These are phyloP conservation scores for Peromyscus californicus DNA, from an alignment of 2,113 vertebrate genomes.

Conservation along the genomic window DNA sequence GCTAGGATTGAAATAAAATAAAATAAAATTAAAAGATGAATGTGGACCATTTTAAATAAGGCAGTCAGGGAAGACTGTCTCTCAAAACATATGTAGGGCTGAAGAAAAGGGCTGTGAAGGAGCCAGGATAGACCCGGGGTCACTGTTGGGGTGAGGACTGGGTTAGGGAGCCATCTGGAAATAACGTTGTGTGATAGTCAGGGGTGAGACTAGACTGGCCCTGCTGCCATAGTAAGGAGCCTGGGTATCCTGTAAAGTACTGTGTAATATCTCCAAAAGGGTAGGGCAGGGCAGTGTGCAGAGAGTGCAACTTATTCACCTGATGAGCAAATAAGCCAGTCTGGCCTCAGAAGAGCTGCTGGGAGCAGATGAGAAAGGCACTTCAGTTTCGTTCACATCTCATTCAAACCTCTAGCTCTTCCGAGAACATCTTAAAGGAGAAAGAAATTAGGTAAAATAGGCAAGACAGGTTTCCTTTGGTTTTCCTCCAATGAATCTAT, in stretches of 20 bases:
- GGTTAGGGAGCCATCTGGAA: neutral
- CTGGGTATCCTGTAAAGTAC: neutral
- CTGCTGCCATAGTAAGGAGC: neutral
- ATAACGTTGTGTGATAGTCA: neutral
- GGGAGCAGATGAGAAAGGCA: neutral
- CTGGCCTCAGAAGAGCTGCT: neutral
- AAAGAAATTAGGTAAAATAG: neutral
- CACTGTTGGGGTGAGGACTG: neutral
- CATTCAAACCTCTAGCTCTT: neutral
- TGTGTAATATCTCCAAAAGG: neutral
- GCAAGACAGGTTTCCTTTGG: conserved; percentile 31
- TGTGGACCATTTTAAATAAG: neutral
- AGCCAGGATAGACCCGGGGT: neutral
- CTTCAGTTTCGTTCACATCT: neutral
- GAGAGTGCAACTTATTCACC: neutral
- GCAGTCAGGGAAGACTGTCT: neutral
- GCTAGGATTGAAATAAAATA: neutral
- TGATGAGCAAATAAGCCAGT: neutral
- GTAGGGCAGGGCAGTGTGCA: neutral
- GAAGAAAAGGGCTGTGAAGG: neutral
- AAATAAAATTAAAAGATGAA: neutral
- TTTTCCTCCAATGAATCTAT: conserved; percentile 34
- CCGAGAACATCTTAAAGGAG: neutral
- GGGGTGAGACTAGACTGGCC: neutral
- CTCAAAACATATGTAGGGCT: neutral